Evolutionary conservation across 30 jellyfish, hydroid and myxozoan genomes (phyloP).

Genomic region (Pelagia noctiluca): DNA sequence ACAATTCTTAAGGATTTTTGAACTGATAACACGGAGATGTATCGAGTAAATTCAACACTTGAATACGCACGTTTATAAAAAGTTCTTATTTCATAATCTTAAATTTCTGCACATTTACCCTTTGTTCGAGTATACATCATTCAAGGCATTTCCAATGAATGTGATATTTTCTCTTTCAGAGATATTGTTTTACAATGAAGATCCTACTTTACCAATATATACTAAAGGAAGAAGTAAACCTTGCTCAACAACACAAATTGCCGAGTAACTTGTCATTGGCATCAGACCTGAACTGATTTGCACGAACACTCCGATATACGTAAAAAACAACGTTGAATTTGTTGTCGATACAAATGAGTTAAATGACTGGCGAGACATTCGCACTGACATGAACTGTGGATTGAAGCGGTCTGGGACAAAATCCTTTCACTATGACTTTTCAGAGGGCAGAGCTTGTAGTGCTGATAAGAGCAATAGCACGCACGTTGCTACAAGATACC

Average conservation of each 20-base stretch:
- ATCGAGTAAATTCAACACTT: too few species aligned
- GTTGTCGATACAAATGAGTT: neutral
- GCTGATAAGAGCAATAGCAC: neutral
- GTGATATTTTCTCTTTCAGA: neutral
- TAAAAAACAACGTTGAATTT: neutral
- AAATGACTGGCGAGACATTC: neutral
- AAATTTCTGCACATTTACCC: too few species aligned
- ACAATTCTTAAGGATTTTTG: too few species aligned
- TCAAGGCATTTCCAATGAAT: too few species aligned
- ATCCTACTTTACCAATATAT: neutral
- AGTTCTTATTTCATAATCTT: too few species aligned
- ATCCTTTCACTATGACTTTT: neutral
- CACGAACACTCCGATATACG: neutral
- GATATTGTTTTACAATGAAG: neutral
- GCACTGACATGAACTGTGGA: neutral
- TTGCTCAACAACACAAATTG: neutral
- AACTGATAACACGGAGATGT: too few species aligned
- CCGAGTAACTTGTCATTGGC: neutral
- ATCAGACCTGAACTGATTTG: neutral
- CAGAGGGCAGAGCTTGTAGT: neutral
- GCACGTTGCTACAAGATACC: neutral
- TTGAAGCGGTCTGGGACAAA: neutral
- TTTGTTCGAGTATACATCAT: too few species aligned
- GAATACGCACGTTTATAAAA: too few species aligned
- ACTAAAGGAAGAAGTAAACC: neutral